Evolutionary conservation across 2,797 vertebrate species (phyloP).

Genomic region (Ctenochaetus hawaiiensis): DNA sequence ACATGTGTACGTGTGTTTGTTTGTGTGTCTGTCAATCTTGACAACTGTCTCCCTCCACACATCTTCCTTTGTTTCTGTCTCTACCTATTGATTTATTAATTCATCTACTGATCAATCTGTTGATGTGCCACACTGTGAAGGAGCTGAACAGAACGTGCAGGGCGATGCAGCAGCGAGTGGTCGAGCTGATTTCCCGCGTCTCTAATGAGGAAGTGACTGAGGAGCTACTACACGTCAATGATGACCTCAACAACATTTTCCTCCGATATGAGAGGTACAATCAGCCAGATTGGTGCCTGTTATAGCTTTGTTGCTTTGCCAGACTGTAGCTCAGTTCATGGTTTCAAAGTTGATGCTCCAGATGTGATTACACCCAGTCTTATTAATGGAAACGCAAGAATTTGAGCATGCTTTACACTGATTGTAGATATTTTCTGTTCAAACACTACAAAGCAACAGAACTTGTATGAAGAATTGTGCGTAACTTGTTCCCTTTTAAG

Average conservation of each 20-base stretch:
- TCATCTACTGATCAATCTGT: not conserved
- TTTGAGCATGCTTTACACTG: not conserved
- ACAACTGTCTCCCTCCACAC: not conserved
- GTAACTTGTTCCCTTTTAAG: constrained; percentile 16
- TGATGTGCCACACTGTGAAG: constrained; percentile 69
- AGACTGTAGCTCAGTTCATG: not conserved
- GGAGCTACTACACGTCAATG: constrained; percentile 94
- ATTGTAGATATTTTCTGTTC: constrained; percentile 9
- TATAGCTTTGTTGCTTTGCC: not conserved
- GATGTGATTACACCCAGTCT: not conserved
- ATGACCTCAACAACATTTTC: constrained; percentile 97
- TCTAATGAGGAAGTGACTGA: constrained; percentile 96
- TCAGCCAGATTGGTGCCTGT: not conserved
- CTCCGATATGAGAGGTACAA: constrained; percentile 93
- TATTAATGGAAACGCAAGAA: not conserved
- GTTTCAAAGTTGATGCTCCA: not conserved
- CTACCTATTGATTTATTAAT: not conserved
- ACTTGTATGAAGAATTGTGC: constrained; percentile 7
- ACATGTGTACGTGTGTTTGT: not conserved
- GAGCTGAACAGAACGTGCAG: constrained; percentile 95
- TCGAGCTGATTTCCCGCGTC: constrained; percentile 94
- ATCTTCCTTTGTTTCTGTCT: not conserved
- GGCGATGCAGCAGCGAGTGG: constrained; percentile 95
- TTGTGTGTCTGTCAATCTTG: not conserved
- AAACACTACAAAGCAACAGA: not conserved